phyloP scores from a whole-genome alignment of 2,113 vertebrate species.

The Myiopsitta monachus region DNA sequence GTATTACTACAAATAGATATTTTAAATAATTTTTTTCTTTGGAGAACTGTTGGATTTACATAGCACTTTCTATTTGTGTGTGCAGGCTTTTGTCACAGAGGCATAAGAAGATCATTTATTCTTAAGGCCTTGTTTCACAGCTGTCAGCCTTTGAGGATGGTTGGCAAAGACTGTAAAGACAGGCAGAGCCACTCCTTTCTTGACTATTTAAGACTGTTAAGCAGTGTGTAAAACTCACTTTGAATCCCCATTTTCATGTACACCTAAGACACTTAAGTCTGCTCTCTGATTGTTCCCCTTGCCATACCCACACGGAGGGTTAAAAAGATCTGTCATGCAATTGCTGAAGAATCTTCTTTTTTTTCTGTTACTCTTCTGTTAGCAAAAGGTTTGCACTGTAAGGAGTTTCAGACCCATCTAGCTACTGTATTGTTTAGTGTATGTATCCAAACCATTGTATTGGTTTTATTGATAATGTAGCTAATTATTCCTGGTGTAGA shows the following conservation, averaged over 20 bases:
- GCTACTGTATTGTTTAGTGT: not conserved
- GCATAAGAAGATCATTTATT: not conserved
- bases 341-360: not conserved
- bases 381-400: fast-evolving
- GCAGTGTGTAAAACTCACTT: not conserved
- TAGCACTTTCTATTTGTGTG: not conserved
- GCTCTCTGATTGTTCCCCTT: not conserved
- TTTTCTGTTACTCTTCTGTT: not conserved
- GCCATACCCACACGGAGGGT: not conserved
- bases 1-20: not conserved
- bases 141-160: not conserved
- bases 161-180: not conserved
- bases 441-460: not conserved
- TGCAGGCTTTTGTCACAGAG: not conserved
- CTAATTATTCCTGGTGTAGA: not conserved
- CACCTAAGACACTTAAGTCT: not conserved
- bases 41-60: not conserved
- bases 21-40: not conserved
- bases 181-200: not conserved
- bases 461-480: not conserved
- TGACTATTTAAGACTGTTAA: not conserved
- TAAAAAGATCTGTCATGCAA: not conserved
- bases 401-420: not conserved
- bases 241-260: not conserved
- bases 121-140: not conserved